These are phyloP conservation scores for Tringa solitaria DNA, from an alignment of 2,113 vertebrate species.

Conservation along the genomic window DNA sequence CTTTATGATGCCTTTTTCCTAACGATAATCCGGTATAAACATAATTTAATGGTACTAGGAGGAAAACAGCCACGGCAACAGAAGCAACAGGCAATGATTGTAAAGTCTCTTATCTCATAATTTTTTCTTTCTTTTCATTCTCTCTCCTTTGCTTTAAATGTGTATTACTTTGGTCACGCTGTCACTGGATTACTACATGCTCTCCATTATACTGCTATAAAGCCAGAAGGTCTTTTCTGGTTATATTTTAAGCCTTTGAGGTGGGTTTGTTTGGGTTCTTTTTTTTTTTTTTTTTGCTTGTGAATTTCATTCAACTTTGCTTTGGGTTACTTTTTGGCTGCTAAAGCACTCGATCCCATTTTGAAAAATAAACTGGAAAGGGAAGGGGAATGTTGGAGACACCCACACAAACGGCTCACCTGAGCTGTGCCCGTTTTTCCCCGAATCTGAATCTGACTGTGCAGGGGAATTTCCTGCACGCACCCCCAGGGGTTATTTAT, in stretches of 20 bases:
- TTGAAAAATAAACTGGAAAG: not conserved
- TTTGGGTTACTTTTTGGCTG: not conserved
- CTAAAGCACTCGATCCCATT: not conserved
- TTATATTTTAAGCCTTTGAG: not conserved
- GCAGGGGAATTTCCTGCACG: not conserved
- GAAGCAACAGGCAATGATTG: not conserved
- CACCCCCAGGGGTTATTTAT: not conserved
- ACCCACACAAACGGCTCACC: not conserved
- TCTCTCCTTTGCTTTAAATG: not conserved
- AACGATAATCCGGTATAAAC: not conserved
- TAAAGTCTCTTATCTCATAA: not conserved
- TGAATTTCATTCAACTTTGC: not conserved
- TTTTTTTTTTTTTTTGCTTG: not conserved
- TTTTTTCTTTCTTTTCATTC: not conserved
- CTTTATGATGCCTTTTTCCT: not conserved
- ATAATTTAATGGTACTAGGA: not conserved
- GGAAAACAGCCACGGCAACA: not conserved
- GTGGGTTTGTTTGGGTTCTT: too few species aligned
- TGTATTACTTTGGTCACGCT: not conserved
- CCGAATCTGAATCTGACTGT: too few species aligned
- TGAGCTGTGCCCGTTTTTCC: fast-evolving
- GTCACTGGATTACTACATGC: not conserved
- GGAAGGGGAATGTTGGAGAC: not conserved
- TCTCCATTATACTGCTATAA: not conserved
- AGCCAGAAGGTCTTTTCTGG: not conserved